Base-by-base conservation (phyloP, 2,113 vertebrate genomes). In the Herpetotheres cachinnans region DNA sequence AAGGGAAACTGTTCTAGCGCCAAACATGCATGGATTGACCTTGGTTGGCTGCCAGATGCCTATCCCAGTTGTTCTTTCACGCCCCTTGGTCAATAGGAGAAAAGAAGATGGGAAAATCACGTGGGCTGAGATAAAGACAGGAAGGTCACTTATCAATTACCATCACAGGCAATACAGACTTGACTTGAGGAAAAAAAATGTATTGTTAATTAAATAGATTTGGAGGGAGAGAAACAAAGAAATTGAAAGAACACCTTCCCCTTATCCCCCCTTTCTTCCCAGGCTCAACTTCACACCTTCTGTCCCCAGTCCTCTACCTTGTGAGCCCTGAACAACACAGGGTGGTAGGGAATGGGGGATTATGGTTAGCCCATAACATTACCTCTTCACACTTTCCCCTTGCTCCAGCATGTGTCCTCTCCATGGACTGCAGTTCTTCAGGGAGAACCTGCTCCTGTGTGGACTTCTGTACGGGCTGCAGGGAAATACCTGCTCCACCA, bases 21-120 rank as follows among this genome's bases (percentile, higher is more conserved):
- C 4, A 49, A 0, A 3, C 19, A 61, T 7, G 29, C 10, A 4
- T 55, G 9, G 4, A 5, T 27, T 80, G 81, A 67, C 54, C 26
- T 62, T 38, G 15, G 17, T 8, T 50, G 29, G 24, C 19, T 91
- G 19, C 18, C 36, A 38, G 27, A 52, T 63, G 47, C 10, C 16
- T 16, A 47, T 19, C 18, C 19, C 18, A 90, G 18, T 3, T 54
- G 27, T 10, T 54, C 12, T 40, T 10, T 67, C 38, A 76, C 34
- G 52, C 26, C 17, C 6, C 13, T 77, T 77, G 13, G 24, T 50
- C 50, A 58, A 20, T 20, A 72, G 42, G 10, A 79, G 42, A 65
- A 71, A 44, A 50, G 19, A 78, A 91, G 34, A 16, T n/a, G 34
- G 34, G 47, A 89, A 89, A 66, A 20, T n/a, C 3, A 25, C 3